Conservation (phyloP, 2,797 vertebrate species). For the Premnoplex brunnescens region DNA sequence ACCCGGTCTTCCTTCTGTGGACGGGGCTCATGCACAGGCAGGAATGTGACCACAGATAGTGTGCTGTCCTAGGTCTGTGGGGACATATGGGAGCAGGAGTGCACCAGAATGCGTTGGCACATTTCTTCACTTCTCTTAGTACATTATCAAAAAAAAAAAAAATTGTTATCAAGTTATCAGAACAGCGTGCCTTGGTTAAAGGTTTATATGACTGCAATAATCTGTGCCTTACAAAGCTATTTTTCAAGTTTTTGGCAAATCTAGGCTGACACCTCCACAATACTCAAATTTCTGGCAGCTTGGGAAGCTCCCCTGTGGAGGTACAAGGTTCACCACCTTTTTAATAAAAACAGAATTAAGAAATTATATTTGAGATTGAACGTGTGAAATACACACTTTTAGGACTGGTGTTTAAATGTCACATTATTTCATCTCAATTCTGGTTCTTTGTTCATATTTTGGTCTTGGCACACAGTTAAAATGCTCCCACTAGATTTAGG, state of each 20-base stretch:
- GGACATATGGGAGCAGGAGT: neutral
- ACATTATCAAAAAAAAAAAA: neutral
- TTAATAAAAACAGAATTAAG: neutral
- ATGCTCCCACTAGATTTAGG: neutral
- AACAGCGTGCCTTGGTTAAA: neutral
- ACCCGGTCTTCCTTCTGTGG: neutral
- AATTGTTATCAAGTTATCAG: neutral
- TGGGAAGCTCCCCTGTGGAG: neutral
- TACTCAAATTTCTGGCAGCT: neutral
- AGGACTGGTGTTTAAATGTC: neutral
- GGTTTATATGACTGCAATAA: neutral
- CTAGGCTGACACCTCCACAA: neutral
- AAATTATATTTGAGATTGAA: neutral
- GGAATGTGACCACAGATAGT: neutral
- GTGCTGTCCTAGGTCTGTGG: neutral
- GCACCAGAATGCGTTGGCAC: rapidly evolving
- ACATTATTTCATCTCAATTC: neutral
- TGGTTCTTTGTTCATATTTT: neutral
- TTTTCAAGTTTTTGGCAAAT: neutral
- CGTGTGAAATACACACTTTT: neutral
- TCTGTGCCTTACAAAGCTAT: neutral
- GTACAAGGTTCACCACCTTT: neutral
- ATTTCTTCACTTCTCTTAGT: neutral
- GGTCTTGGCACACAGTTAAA: neutral
- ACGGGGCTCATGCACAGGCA: neutral